Conservation (phyloP, 2,113 vertebrate genomes). For the Neopipo cinnamomea region DNA sequence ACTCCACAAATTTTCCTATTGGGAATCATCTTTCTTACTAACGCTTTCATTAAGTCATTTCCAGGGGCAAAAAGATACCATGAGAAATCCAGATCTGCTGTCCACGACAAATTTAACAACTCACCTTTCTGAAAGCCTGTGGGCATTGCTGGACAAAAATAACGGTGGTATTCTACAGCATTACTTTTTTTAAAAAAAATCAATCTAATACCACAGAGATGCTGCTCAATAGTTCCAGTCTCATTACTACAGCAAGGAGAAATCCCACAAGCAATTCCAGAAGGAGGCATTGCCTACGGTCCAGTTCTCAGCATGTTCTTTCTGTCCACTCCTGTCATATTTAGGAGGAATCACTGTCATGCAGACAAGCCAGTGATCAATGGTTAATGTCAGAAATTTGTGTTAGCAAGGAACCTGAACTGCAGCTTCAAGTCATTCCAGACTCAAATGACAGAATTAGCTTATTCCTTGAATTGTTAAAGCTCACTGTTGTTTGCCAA, state of each 20-base stretch:
- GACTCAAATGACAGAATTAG: not conserved
- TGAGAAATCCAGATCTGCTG: not conserved
- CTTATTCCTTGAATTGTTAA: not conserved
- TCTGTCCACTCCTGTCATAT: not conserved
- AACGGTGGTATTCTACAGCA: not conserved
- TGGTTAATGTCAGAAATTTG: not conserved
- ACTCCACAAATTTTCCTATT: not conserved
- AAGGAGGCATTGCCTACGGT: accelerated
- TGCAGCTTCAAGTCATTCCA: not conserved
- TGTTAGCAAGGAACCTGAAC: not conserved
- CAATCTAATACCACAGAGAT: not conserved
- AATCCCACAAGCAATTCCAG: not conserved
- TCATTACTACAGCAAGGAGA: not conserved
- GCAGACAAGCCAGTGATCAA: not conserved
- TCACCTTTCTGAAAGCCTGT: not conserved
- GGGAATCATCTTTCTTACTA: not conserved
- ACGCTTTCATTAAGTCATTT: not conserved
- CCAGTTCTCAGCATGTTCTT: not conserved
- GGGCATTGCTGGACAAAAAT: not conserved
- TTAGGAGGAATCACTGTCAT: not conserved
- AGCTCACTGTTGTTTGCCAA: not conserved
- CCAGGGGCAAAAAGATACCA: not conserved
- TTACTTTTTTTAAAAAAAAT: not conserved
- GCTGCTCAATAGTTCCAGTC: not conserved
- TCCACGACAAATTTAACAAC: not conserved